Evolutionary conservation across 1,140 invertebrate genomes (phyloP).

Genomic region (Drosophila asahinai): DNA sequence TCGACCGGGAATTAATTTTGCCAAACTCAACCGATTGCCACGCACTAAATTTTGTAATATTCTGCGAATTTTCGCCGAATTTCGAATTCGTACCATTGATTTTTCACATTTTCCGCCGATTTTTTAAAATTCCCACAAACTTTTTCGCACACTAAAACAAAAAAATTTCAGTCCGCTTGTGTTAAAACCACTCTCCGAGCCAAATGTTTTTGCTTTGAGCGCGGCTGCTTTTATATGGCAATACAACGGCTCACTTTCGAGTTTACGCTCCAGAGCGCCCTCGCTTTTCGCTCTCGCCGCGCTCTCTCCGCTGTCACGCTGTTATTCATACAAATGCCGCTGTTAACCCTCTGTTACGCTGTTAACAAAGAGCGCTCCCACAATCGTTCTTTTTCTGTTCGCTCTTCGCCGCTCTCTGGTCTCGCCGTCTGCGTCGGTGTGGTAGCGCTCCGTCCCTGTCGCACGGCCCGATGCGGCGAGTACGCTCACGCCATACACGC

Average conservation of each 20-base stretch:
- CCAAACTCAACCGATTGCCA: conserved; percentile 42
- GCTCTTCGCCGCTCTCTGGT: conserved; percentile 20
- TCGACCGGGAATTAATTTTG: conserved; percentile 38
- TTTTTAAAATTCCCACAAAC: conserved; percentile 78
- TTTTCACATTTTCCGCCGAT: conserved; percentile 82
- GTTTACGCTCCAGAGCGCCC: background rate
- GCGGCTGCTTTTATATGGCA: conserved; percentile 7
- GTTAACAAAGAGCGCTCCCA: background rate
- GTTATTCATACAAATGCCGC: too few relatives aligned
- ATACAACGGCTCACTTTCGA: conserved; percentile 1
- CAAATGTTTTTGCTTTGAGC: conserved; percentile 28
- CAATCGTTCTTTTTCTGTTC: background rate
- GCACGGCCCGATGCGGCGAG: conserved; percentile 35
- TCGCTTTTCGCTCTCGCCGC: background rate
- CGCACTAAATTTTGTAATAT: conserved; percentile 75
- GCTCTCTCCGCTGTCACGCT: too few relatives aligned
- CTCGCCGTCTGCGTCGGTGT: conserved; percentile 3
- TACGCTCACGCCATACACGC: conserved; percentile 37
- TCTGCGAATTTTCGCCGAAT: conserved; percentile 67
- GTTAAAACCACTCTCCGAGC: conserved; percentile 47
- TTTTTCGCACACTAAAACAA: conserved; percentile 85
- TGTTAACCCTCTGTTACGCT: too few relatives aligned
- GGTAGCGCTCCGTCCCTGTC: conserved; percentile 17
- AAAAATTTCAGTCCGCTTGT: conserved; percentile 84
- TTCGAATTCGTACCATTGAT: conserved; percentile 74